These are phyloP conservation scores for Botia kubotai DNA, from an alignment of 2,797 vertebrate genomes.

Conservation along the genomic window DNA sequence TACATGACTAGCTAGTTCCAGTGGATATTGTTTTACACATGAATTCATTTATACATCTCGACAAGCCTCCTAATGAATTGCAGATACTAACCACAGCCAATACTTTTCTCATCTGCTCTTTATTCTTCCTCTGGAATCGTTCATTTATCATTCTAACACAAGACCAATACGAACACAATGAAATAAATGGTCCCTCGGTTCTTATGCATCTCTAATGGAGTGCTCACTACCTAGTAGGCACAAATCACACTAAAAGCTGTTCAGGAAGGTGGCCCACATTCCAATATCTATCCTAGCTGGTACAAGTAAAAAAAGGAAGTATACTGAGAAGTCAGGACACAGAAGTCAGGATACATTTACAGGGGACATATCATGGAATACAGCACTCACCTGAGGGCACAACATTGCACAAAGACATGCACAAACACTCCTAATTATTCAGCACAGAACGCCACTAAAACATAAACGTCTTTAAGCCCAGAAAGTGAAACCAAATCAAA, in stretches of 20 bases:
- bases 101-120: not conserved
- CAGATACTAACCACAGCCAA: not conserved
- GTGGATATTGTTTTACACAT: constrained; percentile 30
- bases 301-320: not conserved
- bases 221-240: not conserved
- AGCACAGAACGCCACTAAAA: not conserved
- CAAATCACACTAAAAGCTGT: not conserved
- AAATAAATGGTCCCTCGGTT: constrained; percentile 1
- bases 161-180: not conserved
- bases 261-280: not conserved
- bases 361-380: not conserved
- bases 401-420: not conserved
- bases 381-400: not conserved
- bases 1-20: constrained; percentile 1
- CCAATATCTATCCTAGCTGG: not conserved
- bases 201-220: not conserved
- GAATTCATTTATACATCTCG: constrained; percentile 20
- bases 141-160: constrained; percentile 20
- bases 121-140: constrained; percentile 4
- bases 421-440: not conserved
- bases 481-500: too few species aligned
- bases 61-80: constrained; percentile 24
- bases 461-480: too few species aligned
- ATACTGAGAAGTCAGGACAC: not conserved
- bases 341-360: not conserved